Percentiles rank a stretch among this genome's conserved stretches.
These are phyloP conservation scores for Diplogasteroides magnus DNA, from an alignment of 1,140 invertebrate species.

Conservation along the genomic window DNA sequence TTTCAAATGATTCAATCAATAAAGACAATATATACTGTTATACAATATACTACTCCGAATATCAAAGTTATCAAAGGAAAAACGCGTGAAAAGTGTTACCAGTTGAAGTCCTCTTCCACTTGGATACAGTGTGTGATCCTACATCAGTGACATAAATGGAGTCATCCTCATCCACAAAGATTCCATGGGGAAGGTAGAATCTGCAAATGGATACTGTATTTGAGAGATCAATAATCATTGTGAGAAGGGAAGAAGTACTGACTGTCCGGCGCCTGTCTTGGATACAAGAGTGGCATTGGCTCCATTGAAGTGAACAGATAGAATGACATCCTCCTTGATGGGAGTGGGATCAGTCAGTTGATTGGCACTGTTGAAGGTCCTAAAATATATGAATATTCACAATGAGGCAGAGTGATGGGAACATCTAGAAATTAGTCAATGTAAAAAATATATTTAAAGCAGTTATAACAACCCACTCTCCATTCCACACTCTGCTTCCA, in stretches of 20 bases:
- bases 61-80: no score
- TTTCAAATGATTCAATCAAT: conserved; percentile 1
- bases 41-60: no score
- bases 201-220: no score
- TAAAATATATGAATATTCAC: conserved; percentile 34
- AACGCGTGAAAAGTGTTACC: no score
- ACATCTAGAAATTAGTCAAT: no score
- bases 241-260: background rate
- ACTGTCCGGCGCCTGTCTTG: conserved; percentile 5
- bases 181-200: conserved; percentile 87
- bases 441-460: conserved; percentile 18
- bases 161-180: conserved; percentile 74
- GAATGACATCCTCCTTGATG: conserved; percentile 70
- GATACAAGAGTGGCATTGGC: conserved; percentile 54
- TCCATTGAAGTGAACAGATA: conserved; percentile 65
- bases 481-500: conserved; percentile 68
- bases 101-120: conserved; percentile 35
- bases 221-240: no score
- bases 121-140: conserved; percentile 79
- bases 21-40: background rate
- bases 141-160: conserved; percentile 86
- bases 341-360: conserved; percentile 64
- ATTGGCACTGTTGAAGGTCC: conserved; percentile 68
- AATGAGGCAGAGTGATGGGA: no score
- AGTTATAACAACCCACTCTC: conserved; percentile 48